These are phyloP conservation scores for Quiscalus mexicanus DNA, from an alignment of 2,113 vertebrate genomes.

Conservation along the genomic window DNA sequence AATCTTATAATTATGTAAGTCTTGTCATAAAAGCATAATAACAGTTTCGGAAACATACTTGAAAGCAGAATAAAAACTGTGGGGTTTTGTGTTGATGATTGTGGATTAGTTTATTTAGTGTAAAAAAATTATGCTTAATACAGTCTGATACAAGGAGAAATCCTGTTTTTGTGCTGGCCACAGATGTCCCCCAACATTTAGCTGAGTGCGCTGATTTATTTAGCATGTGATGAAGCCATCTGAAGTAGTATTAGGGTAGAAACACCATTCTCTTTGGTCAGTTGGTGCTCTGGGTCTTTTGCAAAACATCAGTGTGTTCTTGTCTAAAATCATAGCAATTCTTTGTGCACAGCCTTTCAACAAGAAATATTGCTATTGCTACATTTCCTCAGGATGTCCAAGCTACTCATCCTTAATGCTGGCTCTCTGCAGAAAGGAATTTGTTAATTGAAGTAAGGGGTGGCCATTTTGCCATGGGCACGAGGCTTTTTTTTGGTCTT, in stretches of 20 bases:
- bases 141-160: not conserved
- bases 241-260: not conserved
- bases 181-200: not conserved
- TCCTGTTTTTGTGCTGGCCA: not conserved
- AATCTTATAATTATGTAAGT: conserved; percentile 8
- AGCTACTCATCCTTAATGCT: not conserved
- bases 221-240: not conserved
- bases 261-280: not conserved
- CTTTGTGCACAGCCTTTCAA: not conserved
- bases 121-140: not conserved
- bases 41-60: not conserved
- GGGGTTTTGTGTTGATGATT: not conserved
- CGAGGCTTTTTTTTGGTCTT: not conserved
- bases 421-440: not conserved
- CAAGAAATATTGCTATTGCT: not conserved
- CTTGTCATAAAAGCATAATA: conserved; percentile 17
- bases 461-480: not conserved
- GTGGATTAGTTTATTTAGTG: conserved; percentile 3
- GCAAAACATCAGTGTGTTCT: not conserved
- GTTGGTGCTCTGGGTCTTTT: not conserved
- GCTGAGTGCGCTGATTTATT: not conserved
- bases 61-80: conserved; percentile 33
- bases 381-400: not conserved
- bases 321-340: not conserved
- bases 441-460: not conserved